These are phyloP conservation scores for Temnothorax nylanderi DNA, from an alignment of 1,140 invertebrate genomes.

Conservation along the genomic window DNA sequence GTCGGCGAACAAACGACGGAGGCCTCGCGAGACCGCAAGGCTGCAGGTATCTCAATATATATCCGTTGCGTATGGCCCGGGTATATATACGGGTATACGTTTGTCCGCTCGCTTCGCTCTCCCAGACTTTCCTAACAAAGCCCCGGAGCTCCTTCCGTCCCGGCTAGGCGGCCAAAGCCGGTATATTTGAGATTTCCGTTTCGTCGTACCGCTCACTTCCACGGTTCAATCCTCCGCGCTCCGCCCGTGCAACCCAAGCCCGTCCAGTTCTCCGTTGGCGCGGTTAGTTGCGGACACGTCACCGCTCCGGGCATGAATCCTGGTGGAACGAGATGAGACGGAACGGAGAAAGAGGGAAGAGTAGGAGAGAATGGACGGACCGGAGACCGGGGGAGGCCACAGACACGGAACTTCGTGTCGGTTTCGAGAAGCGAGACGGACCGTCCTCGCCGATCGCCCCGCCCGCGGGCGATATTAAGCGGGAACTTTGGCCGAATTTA, in stretches of 20 bases:
- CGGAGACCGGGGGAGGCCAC: not conserved
- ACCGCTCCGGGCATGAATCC: conserved; percentile 51
- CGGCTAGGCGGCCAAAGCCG: conserved; percentile 58
- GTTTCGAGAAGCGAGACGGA: conserved; percentile 12
- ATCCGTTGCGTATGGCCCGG: conserved; percentile 46
- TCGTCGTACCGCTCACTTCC: conserved; percentile 1
- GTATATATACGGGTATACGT: conserved; percentile 35
- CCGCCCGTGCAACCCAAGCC: not conserved
- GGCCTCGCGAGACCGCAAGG: conserved; percentile 50
- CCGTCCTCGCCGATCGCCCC: not conserved
- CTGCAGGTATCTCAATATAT: conserved; percentile 50
- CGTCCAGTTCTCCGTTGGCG: not conserved
- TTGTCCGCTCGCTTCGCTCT: conserved; percentile 22
- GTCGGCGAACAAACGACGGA: conserved; percentile 54
- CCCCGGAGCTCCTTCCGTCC: conserved; percentile 25
- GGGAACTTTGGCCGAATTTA: conserved; percentile 57
- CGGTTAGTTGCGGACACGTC: conserved; percentile 62
- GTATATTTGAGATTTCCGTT: conserved; percentile 58
- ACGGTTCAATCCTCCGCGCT: not conserved
- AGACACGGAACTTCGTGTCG: conserved; percentile 32
- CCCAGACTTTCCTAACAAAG: conserved; percentile 60
- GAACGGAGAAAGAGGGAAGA: not conserved
- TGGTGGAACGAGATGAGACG: conserved; percentile 44
- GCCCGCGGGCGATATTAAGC: conserved; percentile 51
- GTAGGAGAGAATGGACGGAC: not conserved